Conservation (phyloP, 2,797 vertebrate genomes). For the Tamandua tetradactyla region DNA sequence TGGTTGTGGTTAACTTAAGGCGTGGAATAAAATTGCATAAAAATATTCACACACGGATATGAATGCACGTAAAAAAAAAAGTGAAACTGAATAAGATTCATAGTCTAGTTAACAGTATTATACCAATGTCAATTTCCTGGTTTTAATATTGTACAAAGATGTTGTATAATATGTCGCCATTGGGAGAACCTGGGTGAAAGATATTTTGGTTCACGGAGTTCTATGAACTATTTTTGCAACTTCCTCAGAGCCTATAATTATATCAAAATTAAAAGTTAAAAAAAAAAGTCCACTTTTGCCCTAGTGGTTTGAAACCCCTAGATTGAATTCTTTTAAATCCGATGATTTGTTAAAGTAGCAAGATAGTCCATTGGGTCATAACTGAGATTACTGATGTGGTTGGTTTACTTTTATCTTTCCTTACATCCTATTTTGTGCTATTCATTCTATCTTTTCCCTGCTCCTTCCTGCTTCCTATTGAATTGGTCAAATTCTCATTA, state of each 20-base stretch:
- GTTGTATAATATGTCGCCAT: not conserved
- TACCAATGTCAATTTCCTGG: not conserved
- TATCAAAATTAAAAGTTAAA: too few species aligned
- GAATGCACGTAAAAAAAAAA: not conserved
- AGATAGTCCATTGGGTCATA: not conserved
- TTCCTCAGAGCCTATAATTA: not conserved
- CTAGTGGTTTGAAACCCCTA: not conserved
- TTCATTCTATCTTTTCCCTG: not conserved
- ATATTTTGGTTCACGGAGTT: too few species aligned
- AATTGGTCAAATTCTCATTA: not conserved
- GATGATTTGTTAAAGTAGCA: not conserved
- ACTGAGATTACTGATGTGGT: not conserved
- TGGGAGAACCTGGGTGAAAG: not conserved
- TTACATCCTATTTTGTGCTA: not conserved
- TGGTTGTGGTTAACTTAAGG: not conserved
- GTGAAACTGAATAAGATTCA: not conserved
- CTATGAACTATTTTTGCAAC: not conserved
- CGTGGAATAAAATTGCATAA: not conserved
- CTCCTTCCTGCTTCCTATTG: not conserved
- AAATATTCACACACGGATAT: not conserved
- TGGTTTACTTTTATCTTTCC: not conserved
- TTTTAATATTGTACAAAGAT: not conserved
- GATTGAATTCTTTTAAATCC: not conserved
- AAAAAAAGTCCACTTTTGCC: not conserved
- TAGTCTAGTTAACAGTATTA: not conserved